Evolutionary conservation across 2,797 vertebrate genomes (phyloP), one percentile per base, ranked within the genome.

Genomic region (Sphenodon punctatus): DNA sequence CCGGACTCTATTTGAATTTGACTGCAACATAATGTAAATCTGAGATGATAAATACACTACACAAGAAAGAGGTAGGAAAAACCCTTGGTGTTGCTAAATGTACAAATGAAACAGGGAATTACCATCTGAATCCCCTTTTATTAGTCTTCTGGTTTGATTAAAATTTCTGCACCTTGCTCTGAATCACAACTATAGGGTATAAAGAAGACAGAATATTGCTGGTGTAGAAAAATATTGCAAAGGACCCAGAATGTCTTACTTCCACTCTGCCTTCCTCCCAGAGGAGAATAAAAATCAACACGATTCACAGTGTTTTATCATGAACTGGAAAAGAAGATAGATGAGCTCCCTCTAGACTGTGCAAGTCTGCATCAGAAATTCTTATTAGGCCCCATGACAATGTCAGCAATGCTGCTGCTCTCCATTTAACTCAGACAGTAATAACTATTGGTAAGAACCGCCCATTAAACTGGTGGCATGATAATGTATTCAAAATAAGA

Each of bases 101-200:
- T 63, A 3, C 53, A 58, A 73, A 67, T 78, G 84, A 83, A 39
- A n/a, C n/a, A n/a, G n/a, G n/a, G n/a, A n/a, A n/a, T n/a, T n/a
- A n/a, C n/a, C n/a, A n/a, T n/a, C n/a, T n/a, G n/a, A n/a, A n/a
- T n/a, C n/a, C n/a, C 48, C 2, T 59, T 34, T 16, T 61, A 75
- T 58, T 70, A 58, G 67, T 84, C 16, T 32, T 76, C 4, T 36
- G 48, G 53, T 20, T 41, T 53, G 22, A 46, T n/a, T 75, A 22
- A 59, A 30, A 30, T 0, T 1, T 49, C 8, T 72, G 22, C 3
- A 65, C 22, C 30, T 88, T 60, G 12, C 5, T 48, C 16, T 67
- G 56, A 4, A 27, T 4, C 65, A 58, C n/a, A 84, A 51, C n/a
- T n/a, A n/a, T n/a, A n/a, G n/a, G n/a, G n/a, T n/a, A n/a, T n/a